These are phyloP conservation scores for Syritta pipiens DNA, from an alignment of 2,888 invertebrate genomes.

Conservation along the genomic window DNA sequence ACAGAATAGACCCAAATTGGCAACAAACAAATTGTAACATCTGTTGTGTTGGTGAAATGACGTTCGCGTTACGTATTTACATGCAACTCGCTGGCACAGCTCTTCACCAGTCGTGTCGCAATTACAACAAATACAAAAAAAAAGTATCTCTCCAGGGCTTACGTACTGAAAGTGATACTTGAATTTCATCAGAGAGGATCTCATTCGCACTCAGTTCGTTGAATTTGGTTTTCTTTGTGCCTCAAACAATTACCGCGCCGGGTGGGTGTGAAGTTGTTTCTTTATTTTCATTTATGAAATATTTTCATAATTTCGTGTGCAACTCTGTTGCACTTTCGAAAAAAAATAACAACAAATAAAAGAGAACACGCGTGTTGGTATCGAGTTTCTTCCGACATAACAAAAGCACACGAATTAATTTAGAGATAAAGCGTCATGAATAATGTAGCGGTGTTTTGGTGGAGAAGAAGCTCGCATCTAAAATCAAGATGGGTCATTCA, in stretches of 20 bases:
- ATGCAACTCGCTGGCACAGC: too few species aligned
- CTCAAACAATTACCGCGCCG: background rate
- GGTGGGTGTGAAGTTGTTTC: background rate
- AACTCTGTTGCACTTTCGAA: background rate
- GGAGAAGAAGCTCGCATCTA: conserved; percentile 9
- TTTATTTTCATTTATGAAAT: background rate
- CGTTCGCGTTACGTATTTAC: background rate
- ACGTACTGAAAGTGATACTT: conserved; percentile 42
- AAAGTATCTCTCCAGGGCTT: conserved; percentile 17
- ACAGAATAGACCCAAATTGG: too few species aligned
- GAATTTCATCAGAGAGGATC: conserved; percentile 57
- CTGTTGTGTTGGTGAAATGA: background rate
- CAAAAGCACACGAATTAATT: background rate
- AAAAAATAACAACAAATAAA: too few species aligned
- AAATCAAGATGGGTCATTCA: too few species aligned
- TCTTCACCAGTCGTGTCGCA: conserved; percentile 3
- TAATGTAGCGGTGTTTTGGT: conserved; percentile 6
- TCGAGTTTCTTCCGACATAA: conserved; percentile 19
- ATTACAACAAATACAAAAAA: conserved; percentile 16
- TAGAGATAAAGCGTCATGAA: background rate
- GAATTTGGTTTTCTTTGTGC: background rate
- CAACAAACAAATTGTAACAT: too few species aligned
- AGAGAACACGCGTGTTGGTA: conserved; percentile 2
- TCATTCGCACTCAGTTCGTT: background rate
- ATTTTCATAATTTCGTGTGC: background rate